phyloP scores from a whole-genome alignment of 2,113 vertebrate species.

The Uria lomvia region DNA sequence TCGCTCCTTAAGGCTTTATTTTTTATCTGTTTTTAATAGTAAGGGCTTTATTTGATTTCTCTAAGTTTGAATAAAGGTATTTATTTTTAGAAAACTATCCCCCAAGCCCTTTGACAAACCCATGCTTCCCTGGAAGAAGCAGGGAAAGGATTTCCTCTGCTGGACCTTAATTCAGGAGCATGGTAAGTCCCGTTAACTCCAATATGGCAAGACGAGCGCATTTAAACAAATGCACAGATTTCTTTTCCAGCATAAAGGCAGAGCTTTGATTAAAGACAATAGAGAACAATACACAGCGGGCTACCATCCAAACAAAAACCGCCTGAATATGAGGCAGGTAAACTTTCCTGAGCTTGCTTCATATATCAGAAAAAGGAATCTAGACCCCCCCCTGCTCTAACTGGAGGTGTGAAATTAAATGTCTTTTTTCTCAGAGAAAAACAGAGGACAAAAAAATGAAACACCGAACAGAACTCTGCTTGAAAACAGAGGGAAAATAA shows the following conservation, averaged over 20 bases:
- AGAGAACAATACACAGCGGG: background rate
- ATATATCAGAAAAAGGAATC: background rate
- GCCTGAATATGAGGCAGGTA: background rate
- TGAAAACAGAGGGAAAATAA: constrained; percentile 52
- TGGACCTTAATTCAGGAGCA: background rate
- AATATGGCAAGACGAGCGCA: background rate
- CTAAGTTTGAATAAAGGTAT: background rate
- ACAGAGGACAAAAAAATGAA: background rate
- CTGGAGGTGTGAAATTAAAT: constrained; percentile 12
- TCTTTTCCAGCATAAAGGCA: background rate
- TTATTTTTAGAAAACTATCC: background rate
- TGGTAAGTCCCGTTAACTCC: background rate
- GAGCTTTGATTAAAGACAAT: background rate
- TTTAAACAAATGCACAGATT: background rate
- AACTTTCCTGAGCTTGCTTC: background rate
- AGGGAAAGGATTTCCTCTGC: background rate
- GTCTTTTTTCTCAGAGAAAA: background rate
- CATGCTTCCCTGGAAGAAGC: background rate
- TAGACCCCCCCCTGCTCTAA: background rate
- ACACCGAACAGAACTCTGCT: constrained; percentile 1
- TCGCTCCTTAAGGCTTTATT: background rate
- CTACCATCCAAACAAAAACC: background rate
- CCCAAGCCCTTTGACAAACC: background rate
- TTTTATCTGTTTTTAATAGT: background rate
- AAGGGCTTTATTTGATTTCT: background rate